Conservation (phyloP, 2,888 invertebrate genomes). For the Pterostichus madidus region DNA sequence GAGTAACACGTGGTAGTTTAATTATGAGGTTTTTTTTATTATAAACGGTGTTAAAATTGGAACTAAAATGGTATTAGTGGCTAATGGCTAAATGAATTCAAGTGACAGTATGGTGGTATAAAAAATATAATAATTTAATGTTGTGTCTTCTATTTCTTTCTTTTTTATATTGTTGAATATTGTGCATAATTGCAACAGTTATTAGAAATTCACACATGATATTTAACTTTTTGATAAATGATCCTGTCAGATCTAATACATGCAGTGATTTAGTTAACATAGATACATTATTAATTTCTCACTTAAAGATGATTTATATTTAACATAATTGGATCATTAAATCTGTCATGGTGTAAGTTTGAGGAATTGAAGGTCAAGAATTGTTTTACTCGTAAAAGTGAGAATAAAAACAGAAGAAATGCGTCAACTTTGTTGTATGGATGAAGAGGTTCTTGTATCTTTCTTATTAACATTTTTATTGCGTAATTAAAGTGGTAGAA, state of each 20-base stretch:
- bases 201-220: neutral
- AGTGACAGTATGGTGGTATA: no score
- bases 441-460: neutral
- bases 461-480: no score
- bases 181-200: neutral
- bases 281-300: constrained; percentile 46
- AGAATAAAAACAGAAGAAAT: neutral
- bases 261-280: constrained; percentile 22
- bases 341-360: constrained; percentile 37
- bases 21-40: no score
- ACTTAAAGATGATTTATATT: constrained; percentile 46
- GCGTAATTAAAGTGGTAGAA: neutral
- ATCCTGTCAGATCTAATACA: constrained; percentile 15
- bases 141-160: no score
- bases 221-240: constrained; percentile 11
- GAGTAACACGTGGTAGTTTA: no score
- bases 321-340: constrained; percentile 53
- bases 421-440: neutral
- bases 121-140: no score
- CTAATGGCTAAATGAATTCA: no score
- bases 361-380: constrained; percentile 26
- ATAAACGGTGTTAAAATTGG: no score
- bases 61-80: no score
- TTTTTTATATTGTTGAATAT: neutral
- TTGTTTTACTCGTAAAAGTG: constrained; percentile 9